These are phyloP conservation scores for Tridacna gigas DNA, from an alignment of 2,888 invertebrate species.

Conservation along the genomic window DNA sequence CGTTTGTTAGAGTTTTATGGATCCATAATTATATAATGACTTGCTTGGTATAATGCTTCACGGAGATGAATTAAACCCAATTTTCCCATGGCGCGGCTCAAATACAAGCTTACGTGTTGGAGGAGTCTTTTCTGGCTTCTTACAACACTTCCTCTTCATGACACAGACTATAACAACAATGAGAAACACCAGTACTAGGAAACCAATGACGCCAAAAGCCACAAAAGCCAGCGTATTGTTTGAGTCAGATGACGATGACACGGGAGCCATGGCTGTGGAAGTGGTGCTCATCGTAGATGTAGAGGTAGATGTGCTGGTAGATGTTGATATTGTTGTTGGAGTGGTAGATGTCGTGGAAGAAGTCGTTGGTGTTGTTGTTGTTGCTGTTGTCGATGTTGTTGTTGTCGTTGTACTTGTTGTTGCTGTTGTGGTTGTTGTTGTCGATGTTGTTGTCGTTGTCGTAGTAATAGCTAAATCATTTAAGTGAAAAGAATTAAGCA, in stretches of 20 bases:
- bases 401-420: constrained; percentile 30
- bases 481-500: too few relatives aligned
- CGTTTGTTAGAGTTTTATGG: too few relatives aligned
- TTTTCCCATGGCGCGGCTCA: too few relatives aligned
- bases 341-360: neutral
- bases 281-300: constrained; percentile 7
- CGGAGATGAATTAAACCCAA: too few relatives aligned
- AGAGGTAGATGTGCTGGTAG: constrained; percentile 16
- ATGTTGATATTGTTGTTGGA: neutral
- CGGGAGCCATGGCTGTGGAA: constrained; percentile 16
- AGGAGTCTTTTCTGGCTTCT: neutral
- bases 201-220: constrained; percentile 15
- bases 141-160: constrained; percentile 14
- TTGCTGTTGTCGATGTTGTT: constrained; percentile 10
- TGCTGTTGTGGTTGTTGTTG: constrained; percentile 17
- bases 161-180: neutral
- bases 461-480: neutral
- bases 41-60: too few relatives aligned
- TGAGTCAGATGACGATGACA: constrained; percentile 16
- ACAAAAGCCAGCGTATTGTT: constrained; percentile 19
- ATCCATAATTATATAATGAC: too few relatives aligned
- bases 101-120: neutral
- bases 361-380: constrained; percentile 4
- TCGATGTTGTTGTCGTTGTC: constrained; percentile 11
- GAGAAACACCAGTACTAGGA: constrained; percentile 12